phyloP scores from a whole-genome alignment of 2,797 vertebrate genomes.

The Buceros bicornis region DNA sequence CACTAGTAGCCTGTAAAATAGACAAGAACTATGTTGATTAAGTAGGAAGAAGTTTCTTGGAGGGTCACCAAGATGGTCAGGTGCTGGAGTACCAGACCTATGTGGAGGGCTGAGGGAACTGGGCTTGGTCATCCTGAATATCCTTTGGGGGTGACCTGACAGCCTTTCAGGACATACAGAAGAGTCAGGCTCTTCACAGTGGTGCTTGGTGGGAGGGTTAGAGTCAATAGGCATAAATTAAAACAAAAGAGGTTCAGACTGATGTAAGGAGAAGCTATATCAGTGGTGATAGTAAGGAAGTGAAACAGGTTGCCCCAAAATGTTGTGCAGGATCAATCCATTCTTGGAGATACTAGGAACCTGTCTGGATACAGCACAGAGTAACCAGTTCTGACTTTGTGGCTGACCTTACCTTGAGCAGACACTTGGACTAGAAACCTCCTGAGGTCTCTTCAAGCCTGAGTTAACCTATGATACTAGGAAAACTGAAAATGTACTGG shows the following conservation, averaged over 20 bases:
- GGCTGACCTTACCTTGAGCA: background rate
- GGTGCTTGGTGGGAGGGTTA: background rate
- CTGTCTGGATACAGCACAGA: background rate
- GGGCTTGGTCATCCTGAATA: background rate
- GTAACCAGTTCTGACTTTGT: background rate
- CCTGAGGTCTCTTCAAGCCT: background rate
- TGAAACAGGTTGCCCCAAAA: background rate
- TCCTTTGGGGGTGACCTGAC: background rate
- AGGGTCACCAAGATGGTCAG: background rate
- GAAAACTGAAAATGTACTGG: background rate
- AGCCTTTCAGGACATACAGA: background rate
- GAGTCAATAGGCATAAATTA: background rate
- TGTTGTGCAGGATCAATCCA: background rate
- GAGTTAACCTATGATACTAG: background rate
- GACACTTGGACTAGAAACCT: background rate
- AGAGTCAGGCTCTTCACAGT: background rate
- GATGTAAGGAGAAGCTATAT: background rate
- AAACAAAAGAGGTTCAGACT: background rate
- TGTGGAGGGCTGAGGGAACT: background rate
- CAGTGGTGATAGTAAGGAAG: background rate
- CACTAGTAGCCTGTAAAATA: background rate
- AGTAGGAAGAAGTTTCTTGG: background rate
- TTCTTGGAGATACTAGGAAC: background rate
- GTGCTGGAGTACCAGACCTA: background rate
- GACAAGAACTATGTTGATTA: background rate